Percentiles rank a stretch among this genome's conserved stretches.
phyloP scores from a whole-genome alignment of 2,888 invertebrate species.

The Colletes collaris region DNA sequence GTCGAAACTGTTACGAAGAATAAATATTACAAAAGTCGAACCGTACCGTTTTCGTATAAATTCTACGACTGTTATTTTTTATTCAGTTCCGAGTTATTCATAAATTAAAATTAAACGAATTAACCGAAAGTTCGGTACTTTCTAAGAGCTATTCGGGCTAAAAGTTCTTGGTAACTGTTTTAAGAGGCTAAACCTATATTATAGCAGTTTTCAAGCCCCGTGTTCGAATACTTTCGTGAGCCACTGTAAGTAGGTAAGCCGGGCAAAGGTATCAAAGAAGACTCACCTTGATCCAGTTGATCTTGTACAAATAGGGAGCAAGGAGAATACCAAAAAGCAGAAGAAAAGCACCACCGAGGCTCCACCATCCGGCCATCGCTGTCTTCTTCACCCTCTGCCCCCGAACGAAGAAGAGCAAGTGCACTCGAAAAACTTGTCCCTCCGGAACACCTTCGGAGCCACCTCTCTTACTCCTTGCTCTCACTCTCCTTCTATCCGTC shows the following conservation, averaged over 20 bases:
- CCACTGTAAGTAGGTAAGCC: slow-evolving; percentile 42
- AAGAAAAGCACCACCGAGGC: slow-evolving; percentile 52
- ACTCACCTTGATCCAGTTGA: slow-evolving; percentile 79
- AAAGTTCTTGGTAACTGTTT: no score
- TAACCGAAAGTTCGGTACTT: no score
- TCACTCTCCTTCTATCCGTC: slow-evolving; percentile 16
- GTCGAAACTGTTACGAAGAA: no score
- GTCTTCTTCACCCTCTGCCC: slow-evolving; percentile 57
- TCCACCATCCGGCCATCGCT: slow-evolving; percentile 70
- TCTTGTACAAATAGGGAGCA: slow-evolving; percentile 75
- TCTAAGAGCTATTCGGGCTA: no score
- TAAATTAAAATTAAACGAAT: no score
- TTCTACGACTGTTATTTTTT: no score
- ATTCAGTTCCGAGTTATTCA: no score
- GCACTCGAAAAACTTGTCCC: slow-evolving; percentile 58
- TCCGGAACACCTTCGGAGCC: slow-evolving; percentile 54
- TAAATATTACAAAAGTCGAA: no score
- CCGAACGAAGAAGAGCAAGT: slow-evolving; percentile 55
- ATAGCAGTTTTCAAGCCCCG: no score
- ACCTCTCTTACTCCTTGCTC: slow-evolving; percentile 46
- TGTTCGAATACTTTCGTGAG: not conserved
- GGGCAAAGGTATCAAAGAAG: slow-evolving; percentile 39
- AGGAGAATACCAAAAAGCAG: slow-evolving; percentile 69
- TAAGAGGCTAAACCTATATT: no score
- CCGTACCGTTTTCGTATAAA: no score